Base-by-base conservation (phyloP, 2,888 invertebrate species). In the Anticlea derivata region DNA sequence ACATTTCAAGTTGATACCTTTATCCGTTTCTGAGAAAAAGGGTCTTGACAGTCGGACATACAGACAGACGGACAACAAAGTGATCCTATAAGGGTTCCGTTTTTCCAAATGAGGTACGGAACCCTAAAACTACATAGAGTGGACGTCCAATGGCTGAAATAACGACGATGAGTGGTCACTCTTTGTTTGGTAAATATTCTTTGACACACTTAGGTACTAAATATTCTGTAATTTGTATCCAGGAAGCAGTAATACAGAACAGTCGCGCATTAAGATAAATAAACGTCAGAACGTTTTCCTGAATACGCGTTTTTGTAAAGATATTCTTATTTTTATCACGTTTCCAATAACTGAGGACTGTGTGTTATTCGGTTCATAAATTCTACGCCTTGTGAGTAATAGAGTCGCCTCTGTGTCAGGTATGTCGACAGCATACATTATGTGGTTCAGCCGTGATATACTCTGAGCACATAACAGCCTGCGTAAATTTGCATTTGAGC, bases 291-390 rank as follows among this genome's bases (percentile, higher is more conserved):
- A 30, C 34, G 29, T 48, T 46, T 47, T 8, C 34, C 29, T 27
- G 29, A 20, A 47, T 20, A 23, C 35, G 33, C 17, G 12, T 48
- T 63, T 60, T 65, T 61, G 48, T 62, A 66, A 60, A 63, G 65
- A 55, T 61, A 78, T 82, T 72, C 63, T 68, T 64, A 84, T 79
- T 82, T 70, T 61, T 68, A 77, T 83, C 86, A 86, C 86, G 86
- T 86, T 79, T 85, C 83, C 83, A 87, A 86, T 86, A 86, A 80
- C 80, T 80, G 66, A 68, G 73, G 78, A 75, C 69, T 73, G 66
- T 71, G 68, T 80, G 77, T 80, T 84, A 81, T 82, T 80, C 73
- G 80, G 73, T 79, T 80, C 83, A 86, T 85, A 86, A 83, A 86
- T 85, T 83, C 76, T 76, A 68, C 68, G 73, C 66, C 70, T 73